phyloP scores from a whole-genome alignment of 2,888 invertebrate species.

The Eilema depressum region DNA sequence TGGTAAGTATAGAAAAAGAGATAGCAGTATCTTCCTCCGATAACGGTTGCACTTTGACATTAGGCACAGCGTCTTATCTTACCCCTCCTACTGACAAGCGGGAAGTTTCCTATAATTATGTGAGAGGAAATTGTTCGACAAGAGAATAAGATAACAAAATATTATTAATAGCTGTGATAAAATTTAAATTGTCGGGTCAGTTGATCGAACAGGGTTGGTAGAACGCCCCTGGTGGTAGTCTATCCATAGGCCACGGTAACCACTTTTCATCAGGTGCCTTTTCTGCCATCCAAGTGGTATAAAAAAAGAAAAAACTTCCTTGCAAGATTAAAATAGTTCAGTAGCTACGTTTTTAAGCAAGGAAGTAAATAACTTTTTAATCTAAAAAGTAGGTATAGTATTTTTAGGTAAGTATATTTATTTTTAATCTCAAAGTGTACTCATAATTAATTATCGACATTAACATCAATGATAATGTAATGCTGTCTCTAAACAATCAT shows the following conservation, averaged over 20 bases:
- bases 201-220: too few species aligned
- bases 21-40: slow-evolving; percentile 46
- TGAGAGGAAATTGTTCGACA: slow-evolving; percentile 20
- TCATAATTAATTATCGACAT: neutral
- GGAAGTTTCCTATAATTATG: slow-evolving; percentile 47
- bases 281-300: too few species aligned
- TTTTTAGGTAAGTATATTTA: too few species aligned
- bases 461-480: neutral
- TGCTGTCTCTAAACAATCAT: neutral
- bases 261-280: too few species aligned
- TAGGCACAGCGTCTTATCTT: slow-evolving; percentile 59
- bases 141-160: neutral
- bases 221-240: too few species aligned
- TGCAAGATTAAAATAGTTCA: neutral
- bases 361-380: too few species aligned
- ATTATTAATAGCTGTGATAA: neutral
- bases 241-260: too few species aligned
- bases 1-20: slow-evolving; percentile 30
- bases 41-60: slow-evolving; percentile 64
- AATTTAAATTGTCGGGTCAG: too few species aligned
- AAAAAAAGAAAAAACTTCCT: too few species aligned
- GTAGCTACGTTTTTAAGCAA: neutral
- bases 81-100: slow-evolving; percentile 47
- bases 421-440: neutral
- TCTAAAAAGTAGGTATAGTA: too few species aligned